Conservation (phyloP, 2,888 invertebrate genomes). For the Frankliniella fusca region DNA sequence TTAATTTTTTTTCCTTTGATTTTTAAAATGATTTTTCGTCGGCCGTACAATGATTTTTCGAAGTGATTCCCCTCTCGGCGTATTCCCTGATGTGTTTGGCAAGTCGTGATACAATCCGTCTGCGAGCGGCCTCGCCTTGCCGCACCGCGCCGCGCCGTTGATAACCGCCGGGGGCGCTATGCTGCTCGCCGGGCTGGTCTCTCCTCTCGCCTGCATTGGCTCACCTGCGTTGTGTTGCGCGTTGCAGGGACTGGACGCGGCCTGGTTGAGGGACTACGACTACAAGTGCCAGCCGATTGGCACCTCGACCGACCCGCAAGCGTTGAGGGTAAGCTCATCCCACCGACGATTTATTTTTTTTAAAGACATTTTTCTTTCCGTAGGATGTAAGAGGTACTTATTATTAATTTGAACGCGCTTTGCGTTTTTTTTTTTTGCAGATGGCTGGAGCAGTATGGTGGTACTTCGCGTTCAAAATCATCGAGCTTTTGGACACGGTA, state of each 20-base stretch:
- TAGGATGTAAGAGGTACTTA: no score
- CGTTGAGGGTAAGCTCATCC: conserved; percentile 49
- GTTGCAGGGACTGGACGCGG: conserved; percentile 54
- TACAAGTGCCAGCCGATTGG: conserved; percentile 36
- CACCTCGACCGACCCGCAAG: conserved; percentile 34
- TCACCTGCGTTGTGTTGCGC: conserved; percentile 28
- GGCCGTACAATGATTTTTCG: no score
- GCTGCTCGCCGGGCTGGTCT: background rate
- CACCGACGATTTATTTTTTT: no score
- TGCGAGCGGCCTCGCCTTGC: no score
- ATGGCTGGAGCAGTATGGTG: conserved; percentile 37
- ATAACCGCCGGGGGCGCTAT: background rate
- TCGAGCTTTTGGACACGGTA: conserved; percentile 55
- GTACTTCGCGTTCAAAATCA: conserved; percentile 52
- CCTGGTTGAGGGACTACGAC: conserved; percentile 35
- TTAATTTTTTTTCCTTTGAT: no score
- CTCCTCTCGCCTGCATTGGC: background rate
- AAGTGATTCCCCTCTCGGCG: no score
- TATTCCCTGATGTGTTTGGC: no score
- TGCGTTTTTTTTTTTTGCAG: conserved; percentile 30
- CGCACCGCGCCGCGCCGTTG: no score
- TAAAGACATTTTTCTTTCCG: no score
- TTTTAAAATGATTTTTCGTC: no score
- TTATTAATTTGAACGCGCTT: background rate
- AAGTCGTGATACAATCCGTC: no score